Base-by-base conservation (phyloP, 2,888 invertebrate genomes). In the Eupithecia subfuscata region DNA sequence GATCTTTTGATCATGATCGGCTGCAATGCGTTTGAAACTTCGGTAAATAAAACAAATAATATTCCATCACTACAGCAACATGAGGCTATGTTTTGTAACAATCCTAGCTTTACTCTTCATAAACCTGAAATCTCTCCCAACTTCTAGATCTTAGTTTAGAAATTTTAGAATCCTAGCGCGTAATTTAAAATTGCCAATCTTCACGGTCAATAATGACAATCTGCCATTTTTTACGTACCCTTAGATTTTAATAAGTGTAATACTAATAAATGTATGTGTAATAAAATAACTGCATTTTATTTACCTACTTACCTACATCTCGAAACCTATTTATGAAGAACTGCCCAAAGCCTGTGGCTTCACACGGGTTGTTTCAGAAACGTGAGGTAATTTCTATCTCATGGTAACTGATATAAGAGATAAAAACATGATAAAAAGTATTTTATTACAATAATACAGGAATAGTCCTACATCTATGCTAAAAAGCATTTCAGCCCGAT, bases 161-260 rank as follows among this genome's bases (percentile, higher is more conserved):
- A 85, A 85, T 88, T 86, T 78, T 91, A 91, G 91, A 84, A 86
- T 87, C 80, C 79, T 92, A 91, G 91, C 82, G 89, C 86, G 84
- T 92, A 90, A 90, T 89, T 90, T 82, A 84, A 87, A 86, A 87
- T 92, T 92, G 93, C 93, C 93, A 94, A 93, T 91, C 88, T 92
- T 93, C 94, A 93, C 94, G 86, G 92, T 93, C 92, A 88, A 86
- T 90, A 84, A 87, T 90, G 91, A 93, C 90, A 87, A 94, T 94
- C 94, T 94, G 94, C 94, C 94, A 94, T 94, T 95, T 94, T 94
- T 93, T 94, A 94, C 93, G 87, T 93, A 91, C 91, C 91, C 88
- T 87, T 94, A 93, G 92, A 89, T 92, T 92, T 92, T 92, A 93
- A 91, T 92, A 92, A 89, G 88, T 92, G 89, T 93, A 93, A 88